Evolutionary conservation across 1,140 invertebrate genomes (phyloP).

Genomic region (Caenorhabditis brenneri): DNA sequence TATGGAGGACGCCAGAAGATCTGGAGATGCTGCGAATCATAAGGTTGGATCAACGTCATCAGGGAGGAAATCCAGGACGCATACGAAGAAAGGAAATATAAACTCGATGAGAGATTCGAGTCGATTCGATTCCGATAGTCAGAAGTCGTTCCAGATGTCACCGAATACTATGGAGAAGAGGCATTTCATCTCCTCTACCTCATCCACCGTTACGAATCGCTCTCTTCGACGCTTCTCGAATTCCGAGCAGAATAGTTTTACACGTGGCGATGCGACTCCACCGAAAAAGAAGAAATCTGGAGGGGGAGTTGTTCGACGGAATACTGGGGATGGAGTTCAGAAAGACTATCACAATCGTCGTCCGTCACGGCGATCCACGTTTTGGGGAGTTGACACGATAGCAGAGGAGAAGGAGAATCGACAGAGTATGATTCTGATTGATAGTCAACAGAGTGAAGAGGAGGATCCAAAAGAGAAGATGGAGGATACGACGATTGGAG

Average conservation of each 20-base stretch:
- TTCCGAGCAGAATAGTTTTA: constrained; percentile 5
- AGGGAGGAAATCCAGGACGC: background rate
- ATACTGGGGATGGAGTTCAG: background rate
- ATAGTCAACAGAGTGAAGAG: background rate
- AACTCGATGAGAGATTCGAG: background rate
- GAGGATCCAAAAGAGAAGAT: background rate
- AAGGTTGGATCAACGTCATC: background rate
- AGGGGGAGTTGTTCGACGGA: background rate
- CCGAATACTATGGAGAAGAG: constrained; percentile 3
- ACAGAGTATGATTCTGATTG: background rate
- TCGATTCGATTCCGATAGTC: background rate
- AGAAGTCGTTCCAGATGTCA: background rate
- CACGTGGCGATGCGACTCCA: background rate
- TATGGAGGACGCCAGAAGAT: background rate
- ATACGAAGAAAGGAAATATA: constrained; percentile 14
- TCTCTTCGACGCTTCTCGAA: background rate
- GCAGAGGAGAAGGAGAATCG: background rate
- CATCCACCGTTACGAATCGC: background rate
- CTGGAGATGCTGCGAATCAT: background rate
- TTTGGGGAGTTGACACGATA: background rate
- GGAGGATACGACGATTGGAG: background rate
- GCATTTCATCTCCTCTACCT: background rate
- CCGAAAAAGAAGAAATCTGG: constrained; percentile 2
- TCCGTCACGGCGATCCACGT: background rate
- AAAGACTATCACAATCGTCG: background rate